Conservation (phyloP, 1,140 invertebrate species). For the Cardiocondyla obscurior region DNA sequence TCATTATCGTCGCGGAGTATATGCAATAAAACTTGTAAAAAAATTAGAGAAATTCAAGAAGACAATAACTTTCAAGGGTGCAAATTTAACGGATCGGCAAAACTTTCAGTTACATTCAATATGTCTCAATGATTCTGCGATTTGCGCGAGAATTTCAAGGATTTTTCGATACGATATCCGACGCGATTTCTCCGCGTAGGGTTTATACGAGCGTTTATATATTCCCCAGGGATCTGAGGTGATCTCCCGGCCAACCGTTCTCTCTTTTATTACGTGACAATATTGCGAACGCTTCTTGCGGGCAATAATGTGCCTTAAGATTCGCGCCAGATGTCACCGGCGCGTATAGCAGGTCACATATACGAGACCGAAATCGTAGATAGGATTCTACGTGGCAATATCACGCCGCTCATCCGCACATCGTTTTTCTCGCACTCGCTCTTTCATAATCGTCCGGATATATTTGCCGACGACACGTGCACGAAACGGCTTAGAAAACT, state of each 20-base stretch:
- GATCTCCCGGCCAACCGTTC: slow-evolving; percentile 17
- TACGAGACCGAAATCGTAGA: slow-evolving; percentile 67
- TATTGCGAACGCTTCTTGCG: slow-evolving; percentile 66
- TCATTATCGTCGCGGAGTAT: neutral
- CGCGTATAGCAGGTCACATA: slow-evolving; percentile 52
- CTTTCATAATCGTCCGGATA: slow-evolving; percentile 21
- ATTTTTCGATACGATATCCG: slow-evolving; percentile 20
- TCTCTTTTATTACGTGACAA: slow-evolving; percentile 73
- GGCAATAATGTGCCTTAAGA: slow-evolving; percentile 73
- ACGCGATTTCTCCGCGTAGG: slow-evolving; percentile 6
- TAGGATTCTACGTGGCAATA: slow-evolving; percentile 58
- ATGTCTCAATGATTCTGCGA: slow-evolving; percentile 41
- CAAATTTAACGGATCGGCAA: neutral
- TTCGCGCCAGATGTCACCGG: slow-evolving; percentile 73
- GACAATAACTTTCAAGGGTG: neutral
- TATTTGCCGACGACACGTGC: slow-evolving; percentile 66
- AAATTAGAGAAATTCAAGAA: neutral
- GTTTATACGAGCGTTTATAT: slow-evolving; percentile 43
- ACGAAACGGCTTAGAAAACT: slow-evolving; percentile 71
- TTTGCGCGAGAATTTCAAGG: slow-evolving; percentile 5
- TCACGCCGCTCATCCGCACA: slow-evolving; percentile 31
- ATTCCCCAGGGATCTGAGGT: slow-evolving; percentile 50
- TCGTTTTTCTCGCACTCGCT: slow-evolving; percentile 43
- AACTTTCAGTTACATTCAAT: slow-evolving; percentile 22
- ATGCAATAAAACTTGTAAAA: neutral